A percentile compares a stretch with the other conserved stretches of the same genome.
These are phyloP conservation scores for Misgurnus anguillicaudatus DNA, from an alignment of 2,113 vertebrate genomes.

Conservation along the genomic window DNA sequence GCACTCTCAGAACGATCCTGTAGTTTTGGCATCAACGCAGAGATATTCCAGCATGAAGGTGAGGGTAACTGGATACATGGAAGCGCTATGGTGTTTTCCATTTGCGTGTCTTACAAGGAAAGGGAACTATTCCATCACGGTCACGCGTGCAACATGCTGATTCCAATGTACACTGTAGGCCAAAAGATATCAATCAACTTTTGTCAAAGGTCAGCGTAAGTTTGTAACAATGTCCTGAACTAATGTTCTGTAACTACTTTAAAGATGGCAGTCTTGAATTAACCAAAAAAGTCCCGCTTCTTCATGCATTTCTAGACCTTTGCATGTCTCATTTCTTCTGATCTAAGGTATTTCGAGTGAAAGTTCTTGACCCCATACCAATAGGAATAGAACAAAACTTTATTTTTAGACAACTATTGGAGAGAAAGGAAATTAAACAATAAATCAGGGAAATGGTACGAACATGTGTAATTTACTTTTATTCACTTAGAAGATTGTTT, in stretches of 20 bases:
- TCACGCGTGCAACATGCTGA: conserved; percentile 8
- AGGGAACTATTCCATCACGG: conserved; percentile 31
- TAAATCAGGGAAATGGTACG: not conserved
- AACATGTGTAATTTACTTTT: not conserved
- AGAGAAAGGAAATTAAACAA: not conserved
- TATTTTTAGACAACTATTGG: not conserved
- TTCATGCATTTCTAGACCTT: too few relatives aligned
- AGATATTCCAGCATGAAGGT: conserved; percentile 48
- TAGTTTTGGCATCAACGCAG: conserved; percentile 26
- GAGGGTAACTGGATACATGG: conserved; percentile 42
- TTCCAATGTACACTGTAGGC: conserved; percentile 15
- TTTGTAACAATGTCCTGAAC: conserved; percentile 36
- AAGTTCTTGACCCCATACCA: not conserved
- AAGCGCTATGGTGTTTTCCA: conserved; percentile 34
- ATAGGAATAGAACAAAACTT: not conserved
- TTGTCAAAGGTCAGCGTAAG: conserved; percentile 36
- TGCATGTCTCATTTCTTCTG: not conserved
- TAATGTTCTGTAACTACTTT: conserved; percentile 22
- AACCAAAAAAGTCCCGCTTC: not conserved
- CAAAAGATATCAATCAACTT: conserved; percentile 43
- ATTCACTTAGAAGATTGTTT: too few relatives aligned
- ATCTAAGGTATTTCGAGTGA: not conserved
- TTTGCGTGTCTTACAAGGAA: conserved; percentile 41
- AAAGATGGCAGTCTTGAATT: conserved; percentile 28
- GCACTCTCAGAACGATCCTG: conserved; percentile 25